Percentiles rank a stretch among this genome's conserved stretches.
Evolutionary conservation across 2,888 invertebrate genomes (phyloP).

Genomic region (Dione juno): DNA sequence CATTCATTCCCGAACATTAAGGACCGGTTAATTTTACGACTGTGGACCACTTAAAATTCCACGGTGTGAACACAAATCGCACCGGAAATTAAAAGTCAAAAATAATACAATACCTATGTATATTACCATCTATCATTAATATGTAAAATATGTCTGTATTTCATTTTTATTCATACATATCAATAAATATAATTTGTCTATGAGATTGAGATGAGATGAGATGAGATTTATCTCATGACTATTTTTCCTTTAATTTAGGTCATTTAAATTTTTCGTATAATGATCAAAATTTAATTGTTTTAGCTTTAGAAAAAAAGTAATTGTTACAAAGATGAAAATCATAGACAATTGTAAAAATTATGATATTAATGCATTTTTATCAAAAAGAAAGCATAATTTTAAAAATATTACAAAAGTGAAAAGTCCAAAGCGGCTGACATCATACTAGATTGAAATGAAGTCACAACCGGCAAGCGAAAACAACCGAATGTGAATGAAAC

Average conservation of each 20-base stretch:
- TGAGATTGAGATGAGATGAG: too few relatives aligned
- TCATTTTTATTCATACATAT: not conserved
- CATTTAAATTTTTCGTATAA: not conserved
- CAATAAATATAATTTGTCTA: too few relatives aligned
- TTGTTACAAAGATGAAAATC: too few relatives aligned
- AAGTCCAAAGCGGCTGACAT: not conserved
- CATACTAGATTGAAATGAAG: constrained; percentile 6
- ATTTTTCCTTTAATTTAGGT: too few relatives aligned
- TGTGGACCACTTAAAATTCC: constrained; percentile 57
- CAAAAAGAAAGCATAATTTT: not conserved
- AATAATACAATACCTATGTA: constrained; percentile 60
- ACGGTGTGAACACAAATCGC: constrained; percentile 63
- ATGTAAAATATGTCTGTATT: not conserved
- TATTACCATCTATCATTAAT: constrained; percentile 65
- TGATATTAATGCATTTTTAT: too few relatives aligned
- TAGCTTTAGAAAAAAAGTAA: too few relatives aligned
- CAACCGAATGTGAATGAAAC: not conserved
- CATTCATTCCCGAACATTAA: constrained; percentile 47
- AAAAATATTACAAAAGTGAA: not conserved
- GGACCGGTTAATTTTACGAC: constrained; percentile 53
- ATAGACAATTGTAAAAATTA: too few relatives aligned
- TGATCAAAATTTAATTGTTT: too few relatives aligned
- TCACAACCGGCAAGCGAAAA: not conserved
- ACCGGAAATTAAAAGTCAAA: constrained; percentile 71
- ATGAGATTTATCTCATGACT: too few relatives aligned